Evolutionary conservation across 2,888 invertebrate species (phyloP).

Genomic region (Mycalesis mineus): DNA sequence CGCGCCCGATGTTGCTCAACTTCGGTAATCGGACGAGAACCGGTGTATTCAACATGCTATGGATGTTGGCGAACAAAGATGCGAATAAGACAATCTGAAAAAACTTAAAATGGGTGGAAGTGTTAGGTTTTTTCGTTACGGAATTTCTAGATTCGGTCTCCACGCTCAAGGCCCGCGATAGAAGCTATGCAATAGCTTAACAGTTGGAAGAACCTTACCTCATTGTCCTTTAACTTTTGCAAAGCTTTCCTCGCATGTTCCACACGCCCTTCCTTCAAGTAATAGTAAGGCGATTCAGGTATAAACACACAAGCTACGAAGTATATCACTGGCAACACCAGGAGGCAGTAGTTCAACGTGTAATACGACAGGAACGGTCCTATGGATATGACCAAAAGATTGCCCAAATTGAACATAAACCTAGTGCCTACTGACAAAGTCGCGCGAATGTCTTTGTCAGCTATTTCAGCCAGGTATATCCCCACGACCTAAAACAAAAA

Average conservation of each 20-base stretch:
- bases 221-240: slow-evolving; percentile 48
- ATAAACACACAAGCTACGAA: slow-evolving; percentile 71
- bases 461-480: slow-evolving; percentile 64
- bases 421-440: slow-evolving; percentile 47
- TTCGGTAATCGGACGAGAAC: slow-evolving; percentile 74
- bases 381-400: slow-evolving; percentile 54
- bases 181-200: no score
- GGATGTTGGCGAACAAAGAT: slow-evolving; percentile 27
- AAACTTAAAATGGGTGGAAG: no score
- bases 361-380: slow-evolving; percentile 59
- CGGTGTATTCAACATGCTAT: slow-evolving; percentile 70
- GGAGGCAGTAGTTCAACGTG: slow-evolving; percentile 58
- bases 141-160: no score
- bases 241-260: slow-evolving; percentile 62
- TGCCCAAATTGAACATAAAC: slow-evolving; percentile 58
- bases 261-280: slow-evolving; percentile 70
- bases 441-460: slow-evolving; percentile 65
- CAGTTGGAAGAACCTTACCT: slow-evolving; percentile 35
- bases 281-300: slow-evolving; percentile 79
- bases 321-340: slow-evolving; percentile 62
- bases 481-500: slow-evolving; percentile 51
- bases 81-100: no score
- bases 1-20: slow-evolving; percentile 71
- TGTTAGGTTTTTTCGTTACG: no score
- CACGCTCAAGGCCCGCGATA: no score